Evolutionary conservation across 2,888 invertebrate species (phyloP), one percentile per base, ranked within the genome.

Genomic region (Autographa gamma): DNA sequence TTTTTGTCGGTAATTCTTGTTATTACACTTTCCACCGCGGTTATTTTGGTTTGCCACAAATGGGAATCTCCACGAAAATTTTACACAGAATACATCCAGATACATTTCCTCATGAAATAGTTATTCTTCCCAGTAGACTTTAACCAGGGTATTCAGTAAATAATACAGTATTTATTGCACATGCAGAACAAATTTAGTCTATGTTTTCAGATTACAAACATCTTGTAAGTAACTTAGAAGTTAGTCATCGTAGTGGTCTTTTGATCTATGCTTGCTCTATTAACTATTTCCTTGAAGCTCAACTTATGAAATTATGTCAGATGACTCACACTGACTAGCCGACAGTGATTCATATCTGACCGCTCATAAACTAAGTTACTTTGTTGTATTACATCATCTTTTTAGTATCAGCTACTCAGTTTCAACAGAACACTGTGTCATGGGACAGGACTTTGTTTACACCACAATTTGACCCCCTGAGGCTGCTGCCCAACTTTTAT

Each of bases 271-370:
- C 11, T 25, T 56, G 54, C 19, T 56, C 54, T 56, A 19, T 9
- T 48, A 48, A n/a, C 16, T 16, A 64, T 75, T 75, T 62, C 64
- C 66, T 58, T 67, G 18, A 18, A 52, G 54, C 63, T 43, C 16
- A 48, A 34, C 32, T 60, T 60, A 60, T 25, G 64, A 43, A 71
- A 63, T 48, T 67, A 19, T 61, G 38, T 48, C 32, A 41, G 54
- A 60, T 79, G 79, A 71, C 65, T 79, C 64, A 77, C 63, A 62
- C 63, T 43, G n/a, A 66, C 13, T 41, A 41, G 38, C 48, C 62
- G 66, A 64, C 69, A 64, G 66, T 66, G 76, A 79, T 79, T 67
- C 54, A 66, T 71, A 71, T 79, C 71, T 65, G 16, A 1, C 16
- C 34, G 61, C 38, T 67, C 68, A 60, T 71, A 60, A 60, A 69